Percentiles rank a stretch among this genome's conserved stretches.
Evolutionary conservation across 2,797 vertebrate species (phyloP).

Genomic region (Nyctibius grandis): DNA sequence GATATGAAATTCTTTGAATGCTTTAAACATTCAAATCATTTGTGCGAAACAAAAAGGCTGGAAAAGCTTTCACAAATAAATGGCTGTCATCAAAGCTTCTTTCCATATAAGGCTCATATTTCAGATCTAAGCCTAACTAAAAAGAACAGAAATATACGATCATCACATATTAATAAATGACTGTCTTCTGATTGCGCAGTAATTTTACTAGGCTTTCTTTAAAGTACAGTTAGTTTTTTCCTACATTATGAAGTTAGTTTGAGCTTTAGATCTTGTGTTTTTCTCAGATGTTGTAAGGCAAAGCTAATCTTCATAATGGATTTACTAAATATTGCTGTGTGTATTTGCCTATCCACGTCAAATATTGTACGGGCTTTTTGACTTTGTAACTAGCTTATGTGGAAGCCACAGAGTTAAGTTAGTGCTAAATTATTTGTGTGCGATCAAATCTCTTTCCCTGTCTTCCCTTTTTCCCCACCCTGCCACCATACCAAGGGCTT

Average conservation of each 20-base stretch:
- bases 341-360: neutral
- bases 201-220: neutral
- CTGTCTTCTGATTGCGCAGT: neutral
- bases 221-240: neutral
- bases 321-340: neutral
- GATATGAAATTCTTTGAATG: neutral
- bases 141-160: neutral
- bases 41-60: neutral
- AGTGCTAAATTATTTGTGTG: neutral
- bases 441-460: neutral
- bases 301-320: neutral
- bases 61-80: conserved; percentile 38
- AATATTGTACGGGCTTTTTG: neutral
- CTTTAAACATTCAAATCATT: neutral
- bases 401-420: neutral
- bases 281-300: neutral
- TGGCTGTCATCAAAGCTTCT: neutral
- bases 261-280: neutral
- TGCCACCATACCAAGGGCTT: neutral
- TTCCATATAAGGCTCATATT: neutral
- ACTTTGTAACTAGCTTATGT: neutral
- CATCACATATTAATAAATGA: neutral
- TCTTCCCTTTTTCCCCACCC: neutral
- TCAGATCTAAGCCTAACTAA: neutral
- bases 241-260: neutral